Evolutionary conservation across 2,888 invertebrate species (phyloP), one percentile per base, ranked within the genome.

Genomic region (Venusia cambrica): DNA sequence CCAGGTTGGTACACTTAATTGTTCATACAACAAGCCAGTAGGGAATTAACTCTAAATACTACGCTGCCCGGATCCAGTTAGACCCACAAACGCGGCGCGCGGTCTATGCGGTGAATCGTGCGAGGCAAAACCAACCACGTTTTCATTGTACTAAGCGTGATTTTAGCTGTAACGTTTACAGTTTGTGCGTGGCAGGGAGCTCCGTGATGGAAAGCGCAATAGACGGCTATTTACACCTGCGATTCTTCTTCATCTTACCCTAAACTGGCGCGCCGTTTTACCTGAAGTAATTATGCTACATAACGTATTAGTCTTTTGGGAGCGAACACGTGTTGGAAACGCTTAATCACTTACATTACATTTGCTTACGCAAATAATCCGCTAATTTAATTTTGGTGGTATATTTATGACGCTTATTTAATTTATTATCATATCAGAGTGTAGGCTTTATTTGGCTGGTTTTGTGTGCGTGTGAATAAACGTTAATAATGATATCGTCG

Each of bases 271-370:
- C 71, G 53, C 73, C 75, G 69, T 62, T 84, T 80, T 78, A 72
- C 76, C 75, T 77, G 76, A 83, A 79, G 75, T 80, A 84, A 85
- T 85, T 84, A 85, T 77, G 72, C 74, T 71, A 75, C 71, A 78
- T 78, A 81, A 81, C 74, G 72, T 78, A 83, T 84, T 84, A 83
- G 81, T 80, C 83, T 81, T 83, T 79, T 75, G 83, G 83, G 84
- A 84, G 71, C 62, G 64, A 73, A 75, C 75, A 77, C 72, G 76
- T 76, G 80, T 79, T 75, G 71, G 73, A 75, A 80, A 76, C 73
- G 77, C 73, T 84, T 81, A 80, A 84, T 84, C 83, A 84, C 79
- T 83, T 83, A 78, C 77, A 79, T 78, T 76, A 80, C 79, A 79
- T 81, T 80, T 75, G 69, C 74, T 73, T 79, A 78, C 73, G 72